These are phyloP conservation scores for Channa striata DNA, from an alignment of 2,797 vertebrate genomes.

Conservation along the genomic window DNA sequence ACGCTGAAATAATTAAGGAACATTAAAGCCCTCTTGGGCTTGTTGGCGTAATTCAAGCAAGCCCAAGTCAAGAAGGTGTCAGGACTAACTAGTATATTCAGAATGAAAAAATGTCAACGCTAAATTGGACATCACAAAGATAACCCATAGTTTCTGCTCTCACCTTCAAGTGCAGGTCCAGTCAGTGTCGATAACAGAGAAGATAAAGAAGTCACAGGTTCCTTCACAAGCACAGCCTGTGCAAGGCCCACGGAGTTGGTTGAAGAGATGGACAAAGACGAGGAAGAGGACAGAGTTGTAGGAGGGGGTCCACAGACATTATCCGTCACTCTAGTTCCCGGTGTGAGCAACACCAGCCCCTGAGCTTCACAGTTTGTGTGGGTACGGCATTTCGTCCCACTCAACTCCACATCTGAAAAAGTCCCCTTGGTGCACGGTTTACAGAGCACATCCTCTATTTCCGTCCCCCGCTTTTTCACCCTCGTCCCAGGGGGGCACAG, in stretches of 20 bases:
- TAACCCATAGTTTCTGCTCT: constrained; percentile 7
- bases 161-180: constrained; percentile 71
- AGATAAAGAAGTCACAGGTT: constrained; percentile 43
- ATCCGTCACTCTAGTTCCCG: constrained; percentile 89
- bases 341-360: constrained; percentile 84
- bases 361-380: constrained; percentile 90
- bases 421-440: constrained; percentile 90
- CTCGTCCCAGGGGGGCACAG: constrained; percentile 90
- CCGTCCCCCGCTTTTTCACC: constrained; percentile 89
- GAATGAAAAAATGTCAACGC: not conserved
- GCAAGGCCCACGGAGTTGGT: constrained; percentile 25
- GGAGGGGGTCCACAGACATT: constrained; percentile 86
- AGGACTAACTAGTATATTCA: not conserved
- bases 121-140: not conserved
- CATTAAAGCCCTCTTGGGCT: too few species aligned
- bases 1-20: too few species aligned
- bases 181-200: constrained; percentile 26
- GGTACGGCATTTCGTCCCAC: constrained; percentile 85
- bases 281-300: constrained; percentile 29
- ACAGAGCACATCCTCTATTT: constrained; percentile 90
- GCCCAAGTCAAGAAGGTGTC: too few species aligned
- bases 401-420: constrained; percentile 91
- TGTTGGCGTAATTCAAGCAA: too few species aligned
- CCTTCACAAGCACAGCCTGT: constrained; percentile 34
- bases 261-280: constrained; percentile 47